phyloP scores from a whole-genome alignment of 2,113 vertebrate genomes.

The Cynoglossus semilaevis region DNA sequence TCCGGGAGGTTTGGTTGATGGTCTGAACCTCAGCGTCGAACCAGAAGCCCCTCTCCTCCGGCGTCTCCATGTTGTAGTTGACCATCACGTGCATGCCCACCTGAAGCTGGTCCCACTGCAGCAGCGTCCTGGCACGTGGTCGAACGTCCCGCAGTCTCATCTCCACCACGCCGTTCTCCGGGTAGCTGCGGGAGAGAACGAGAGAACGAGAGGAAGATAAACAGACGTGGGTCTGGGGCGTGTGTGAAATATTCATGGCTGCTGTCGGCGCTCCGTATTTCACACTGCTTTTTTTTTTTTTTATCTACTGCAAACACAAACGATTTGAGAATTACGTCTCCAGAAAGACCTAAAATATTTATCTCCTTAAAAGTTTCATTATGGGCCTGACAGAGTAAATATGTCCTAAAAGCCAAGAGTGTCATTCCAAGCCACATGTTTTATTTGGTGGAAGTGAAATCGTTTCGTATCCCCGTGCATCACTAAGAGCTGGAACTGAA shows the following conservation, averaged over 20 bases:
- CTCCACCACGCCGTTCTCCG: conserved; percentile 91
- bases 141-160: conserved; percentile 84
- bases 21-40: conserved; percentile 90
- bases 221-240: background rate
- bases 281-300: background rate
- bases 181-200: conserved; percentile 78
- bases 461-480: too few relatives aligned
- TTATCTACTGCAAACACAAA: background rate
- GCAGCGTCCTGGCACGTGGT: conserved; percentile 86
- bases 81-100: conserved; percentile 89
- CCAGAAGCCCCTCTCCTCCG: conserved; percentile 96
- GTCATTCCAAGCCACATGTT: too few relatives aligned
- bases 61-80: conserved; percentile 95
- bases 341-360: background rate
- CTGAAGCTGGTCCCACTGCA: conserved; percentile 86
- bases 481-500: too few relatives aligned
- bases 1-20: conserved; percentile 89
- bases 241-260: background rate
- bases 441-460: too few relatives aligned
- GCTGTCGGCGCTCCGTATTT: conserved; percentile 6
- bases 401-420: too few relatives aligned
- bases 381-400: background rate
- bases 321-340: background rate
- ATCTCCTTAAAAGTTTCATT: background rate
- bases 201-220: too few relatives aligned